Evolutionary conservation across 2,888 invertebrate species (phyloP).

Genomic region (Catocala sponsa): DNA sequence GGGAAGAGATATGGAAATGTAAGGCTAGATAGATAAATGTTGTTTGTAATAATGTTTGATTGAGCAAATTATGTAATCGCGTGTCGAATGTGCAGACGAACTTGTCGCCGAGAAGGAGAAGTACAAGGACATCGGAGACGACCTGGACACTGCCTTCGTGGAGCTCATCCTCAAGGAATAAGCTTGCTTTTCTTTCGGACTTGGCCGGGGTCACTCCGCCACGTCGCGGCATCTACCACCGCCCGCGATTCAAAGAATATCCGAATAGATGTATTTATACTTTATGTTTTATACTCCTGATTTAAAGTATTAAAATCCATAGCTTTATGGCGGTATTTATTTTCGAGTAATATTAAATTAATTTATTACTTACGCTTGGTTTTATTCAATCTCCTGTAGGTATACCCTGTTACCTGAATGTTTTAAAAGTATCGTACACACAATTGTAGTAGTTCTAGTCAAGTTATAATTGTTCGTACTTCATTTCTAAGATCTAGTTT

Average conservation of each 20-base stretch:
- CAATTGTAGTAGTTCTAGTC: not conserved
- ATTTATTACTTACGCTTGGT: conserved; percentile 77
- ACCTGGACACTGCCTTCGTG: conserved; percentile 99
- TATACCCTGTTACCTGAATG: conserved; percentile 7
- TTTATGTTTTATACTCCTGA: conserved; percentile 84
- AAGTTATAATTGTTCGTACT: too few species aligned
- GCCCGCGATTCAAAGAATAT: conserved; percentile 74
- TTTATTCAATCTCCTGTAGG: conserved; percentile 55
- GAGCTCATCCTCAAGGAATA: conserved; percentile 94
- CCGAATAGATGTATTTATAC: conserved; percentile 76
- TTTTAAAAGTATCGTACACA: not conserved
- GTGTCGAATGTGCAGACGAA: conserved; percentile 91
- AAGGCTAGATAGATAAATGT: conserved; percentile 12
- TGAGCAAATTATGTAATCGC: conserved; percentile 46
- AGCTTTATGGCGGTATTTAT: conserved; percentile 86
- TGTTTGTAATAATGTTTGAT: conserved; percentile 21
- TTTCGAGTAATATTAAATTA: conserved; percentile 83
- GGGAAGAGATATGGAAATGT: conserved; percentile 40
- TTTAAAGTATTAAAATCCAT: conserved; percentile 83
- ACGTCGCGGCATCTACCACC: conserved; percentile 51
- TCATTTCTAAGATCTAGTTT: too few species aligned
- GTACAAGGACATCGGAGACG: conserved; percentile 99
- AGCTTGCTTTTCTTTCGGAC: conserved; percentile 51
- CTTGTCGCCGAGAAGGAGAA: conserved; percentile 99
- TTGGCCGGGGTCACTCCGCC: conserved; percentile 39